A percentile compares a stretch with the other conserved stretches of the same genome.
These are phyloP conservation scores for Drosophila affinis DNA, from an alignment of 2,888 invertebrate species.

Conservation along the genomic window DNA sequence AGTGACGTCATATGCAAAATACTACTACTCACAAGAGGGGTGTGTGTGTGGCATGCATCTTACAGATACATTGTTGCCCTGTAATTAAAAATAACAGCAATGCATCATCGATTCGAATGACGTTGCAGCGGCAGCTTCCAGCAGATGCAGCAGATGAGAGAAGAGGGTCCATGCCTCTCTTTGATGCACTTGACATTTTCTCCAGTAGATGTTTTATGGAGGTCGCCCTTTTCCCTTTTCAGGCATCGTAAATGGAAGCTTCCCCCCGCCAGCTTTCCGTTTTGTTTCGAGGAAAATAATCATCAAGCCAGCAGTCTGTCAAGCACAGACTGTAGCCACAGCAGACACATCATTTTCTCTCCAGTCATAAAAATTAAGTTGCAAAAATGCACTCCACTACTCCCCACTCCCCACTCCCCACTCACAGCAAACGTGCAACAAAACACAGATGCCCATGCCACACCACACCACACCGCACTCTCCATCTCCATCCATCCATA, in stretches of 20 bases:
- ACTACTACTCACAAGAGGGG: constrained; percentile 42
- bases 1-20: constrained; percentile 76
- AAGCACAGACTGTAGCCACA: constrained; percentile 54
- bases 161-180: constrained; percentile 19
- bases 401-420: constrained; percentile 17
- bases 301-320: constrained; percentile 39
- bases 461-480: constrained; percentile 2
- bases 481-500: not conserved
- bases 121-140: constrained; percentile 45
- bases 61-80: constrained; percentile 53
- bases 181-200: constrained; percentile 74
- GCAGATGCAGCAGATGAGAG: not conserved
- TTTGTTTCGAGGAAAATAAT: constrained; percentile 50
- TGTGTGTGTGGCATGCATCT: constrained; percentile 39
- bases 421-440: constrained; percentile 40
- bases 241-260: constrained; percentile 37
- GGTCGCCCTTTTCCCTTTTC: constrained; percentile 60
- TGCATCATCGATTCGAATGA: constrained; percentile 66
- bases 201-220: constrained; percentile 61
- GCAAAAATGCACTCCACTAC: constrained; percentile 56
- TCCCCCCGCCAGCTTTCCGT: constrained; percentile 44
- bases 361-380: constrained; percentile 72
- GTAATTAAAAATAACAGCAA: constrained; percentile 77
- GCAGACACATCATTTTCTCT: constrained; percentile 34
- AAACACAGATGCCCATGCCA: constrained; percentile 38